Conservation (phyloP, 2,113 vertebrate genomes). For the Brachirus orientalis region DNA sequence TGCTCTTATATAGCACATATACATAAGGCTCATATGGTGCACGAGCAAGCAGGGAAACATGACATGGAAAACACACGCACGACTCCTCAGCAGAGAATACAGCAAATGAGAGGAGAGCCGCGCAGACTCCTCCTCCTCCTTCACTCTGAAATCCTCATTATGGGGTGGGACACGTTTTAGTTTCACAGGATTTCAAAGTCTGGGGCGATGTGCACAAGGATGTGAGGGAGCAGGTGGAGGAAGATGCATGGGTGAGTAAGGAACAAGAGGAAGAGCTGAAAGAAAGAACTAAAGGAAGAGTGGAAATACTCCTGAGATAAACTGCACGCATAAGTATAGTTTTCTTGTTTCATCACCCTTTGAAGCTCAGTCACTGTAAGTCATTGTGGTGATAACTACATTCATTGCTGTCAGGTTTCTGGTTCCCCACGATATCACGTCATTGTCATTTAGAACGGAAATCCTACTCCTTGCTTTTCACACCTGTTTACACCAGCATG, state of each 20-base stretch:
- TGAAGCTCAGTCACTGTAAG: constrained; percentile 17
- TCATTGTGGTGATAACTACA: constrained; percentile 52
- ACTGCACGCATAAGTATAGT: constrained; percentile 22
- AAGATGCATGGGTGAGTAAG: constrained; percentile 37
- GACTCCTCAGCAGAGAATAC: not conserved
- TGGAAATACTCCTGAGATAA: constrained; percentile 29
- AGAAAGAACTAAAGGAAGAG: constrained; percentile 28
- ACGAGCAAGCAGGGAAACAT: not conserved
- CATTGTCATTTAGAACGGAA: not conserved
- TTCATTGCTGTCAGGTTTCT: constrained; percentile 26
- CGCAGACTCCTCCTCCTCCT: constrained; percentile 43
- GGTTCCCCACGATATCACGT: constrained; percentile 23
- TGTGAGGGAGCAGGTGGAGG: constrained; percentile 6
- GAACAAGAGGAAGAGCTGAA: constrained; percentile 52
- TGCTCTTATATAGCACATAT: constrained; percentile 48
- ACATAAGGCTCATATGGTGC: constrained; percentile 22
- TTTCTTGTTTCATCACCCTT: constrained; percentile 42
- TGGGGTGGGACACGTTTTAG: constrained; percentile 44
- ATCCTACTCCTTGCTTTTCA: too few species aligned
- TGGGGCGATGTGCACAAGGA: not conserved
- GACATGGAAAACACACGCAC: constrained; percentile 6
- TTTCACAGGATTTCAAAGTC: constrained; percentile 53
- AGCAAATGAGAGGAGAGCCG: constrained; percentile 19
- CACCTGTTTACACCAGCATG: too few species aligned
- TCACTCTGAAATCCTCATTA: not conserved